Evolutionary conservation across 92 coral and sea anemone species (phyloP).

Genomic region (Actinernus sp.): DNA sequence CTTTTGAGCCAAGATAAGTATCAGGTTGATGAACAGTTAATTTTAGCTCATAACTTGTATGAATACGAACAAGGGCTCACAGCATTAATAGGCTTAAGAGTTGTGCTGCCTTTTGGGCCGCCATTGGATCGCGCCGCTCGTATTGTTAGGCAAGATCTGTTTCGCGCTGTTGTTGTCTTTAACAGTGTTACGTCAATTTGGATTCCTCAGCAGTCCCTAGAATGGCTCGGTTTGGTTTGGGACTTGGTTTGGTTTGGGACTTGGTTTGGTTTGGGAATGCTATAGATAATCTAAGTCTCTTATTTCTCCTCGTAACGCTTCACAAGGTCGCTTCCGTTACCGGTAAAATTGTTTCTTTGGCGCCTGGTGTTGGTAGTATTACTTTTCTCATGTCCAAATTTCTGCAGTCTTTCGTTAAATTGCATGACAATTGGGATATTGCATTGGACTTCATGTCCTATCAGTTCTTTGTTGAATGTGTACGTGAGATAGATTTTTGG

Average conservation of each 20-base stretch:
- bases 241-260: slow-evolving; percentile 46
- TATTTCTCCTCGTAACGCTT: slow-evolving; percentile 17
- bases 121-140: slow-evolving; percentile 29
- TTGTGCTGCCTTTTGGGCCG: background rate
- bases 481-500: slow-evolving; percentile 28
- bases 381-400: slow-evolving; percentile 22
- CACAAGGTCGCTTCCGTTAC: slow-evolving; percentile 19
- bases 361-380: slow-evolving; percentile 14
- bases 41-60: slow-evolving; percentile 15
- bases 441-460: slow-evolving; percentile 1
- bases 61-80: background rate
- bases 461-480: background rate
- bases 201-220: slow-evolving; percentile 62
- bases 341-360: slow-evolving; percentile 36
- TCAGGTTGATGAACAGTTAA: background rate
- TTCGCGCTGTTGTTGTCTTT: slow-evolving; percentile 29
- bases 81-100: background rate
- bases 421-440: slow-evolving; percentile 4
- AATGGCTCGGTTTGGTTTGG: slow-evolving; percentile 67
- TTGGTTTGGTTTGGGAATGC: slow-evolving; percentile 45
- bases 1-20: slow-evolving; percentile 15
- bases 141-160: slow-evolving; percentile 60
- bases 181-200: slow-evolving; percentile 65
- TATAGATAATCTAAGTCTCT: background rate
- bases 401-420: slow-evolving; percentile 10